Conservation (phyloP, 2,888 invertebrate genomes). For the Uloborus plumipes region DNA sequence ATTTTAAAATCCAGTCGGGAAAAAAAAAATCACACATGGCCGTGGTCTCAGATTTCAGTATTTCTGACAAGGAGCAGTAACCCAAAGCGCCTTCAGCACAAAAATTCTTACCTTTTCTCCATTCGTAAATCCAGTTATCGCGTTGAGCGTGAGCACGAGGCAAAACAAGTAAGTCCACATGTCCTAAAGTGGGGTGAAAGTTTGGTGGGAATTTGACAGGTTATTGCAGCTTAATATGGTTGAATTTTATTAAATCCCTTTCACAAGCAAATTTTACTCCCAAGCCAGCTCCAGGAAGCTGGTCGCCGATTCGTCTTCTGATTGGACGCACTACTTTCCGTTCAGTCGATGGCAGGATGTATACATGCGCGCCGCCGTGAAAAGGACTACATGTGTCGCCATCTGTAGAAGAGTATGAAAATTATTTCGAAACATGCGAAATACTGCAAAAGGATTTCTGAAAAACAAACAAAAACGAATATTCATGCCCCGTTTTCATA, state of each 20-base stretch:
- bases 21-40: slow-evolving; percentile 44
- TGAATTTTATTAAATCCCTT: background rate
- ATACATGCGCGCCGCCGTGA: slow-evolving; percentile 15
- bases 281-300: slow-evolving; percentile 56
- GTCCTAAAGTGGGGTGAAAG: slow-evolving; percentile 25
- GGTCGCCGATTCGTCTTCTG: slow-evolving; percentile 46
- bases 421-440: too few species aligned
- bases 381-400: slow-evolving; percentile 25
- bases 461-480: too few species aligned
- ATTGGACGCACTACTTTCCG: slow-evolving; percentile 51
- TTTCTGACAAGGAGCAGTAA: slow-evolving; percentile 43
- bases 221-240: slow-evolving; percentile 11
- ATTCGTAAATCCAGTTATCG: slow-evolving; percentile 51
- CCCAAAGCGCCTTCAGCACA: slow-evolving; percentile 24
- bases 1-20: slow-evolving; percentile 1
- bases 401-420: slow-evolving; percentile 8
- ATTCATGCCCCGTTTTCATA: too few species aligned
- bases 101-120: slow-evolving; percentile 53
- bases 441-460: too few species aligned
- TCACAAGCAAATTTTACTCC: slow-evolving; percentile 10
- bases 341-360: slow-evolving; percentile 48
- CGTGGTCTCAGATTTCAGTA: slow-evolving; percentile 30
- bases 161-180: slow-evolving; percentile 60
- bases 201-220: slow-evolving; percentile 15
- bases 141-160: slow-evolving; percentile 43